Base-by-base conservation (phyloP, 2,888 invertebrate species). In the Yponomeuta evonymella region DNA sequence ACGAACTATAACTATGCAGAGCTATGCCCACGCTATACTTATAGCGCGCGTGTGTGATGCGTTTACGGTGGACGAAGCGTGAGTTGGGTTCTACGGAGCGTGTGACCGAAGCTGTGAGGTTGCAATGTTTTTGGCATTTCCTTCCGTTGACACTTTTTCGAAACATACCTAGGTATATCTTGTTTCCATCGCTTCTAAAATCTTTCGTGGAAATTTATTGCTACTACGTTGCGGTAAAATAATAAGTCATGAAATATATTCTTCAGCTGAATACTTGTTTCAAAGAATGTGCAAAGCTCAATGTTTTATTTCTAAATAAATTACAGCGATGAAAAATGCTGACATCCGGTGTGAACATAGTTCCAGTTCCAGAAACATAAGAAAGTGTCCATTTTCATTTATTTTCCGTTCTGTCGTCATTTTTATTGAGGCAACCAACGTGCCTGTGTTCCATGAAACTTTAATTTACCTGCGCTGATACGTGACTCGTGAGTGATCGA, bases 361-460 rank as follows among this genome's bases (percentile, higher is more conserved):
- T 86, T 86, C 83, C 80, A 86, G 87, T 86, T 86, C 83, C 80
- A 86, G 87, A 90, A 90, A 90, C 90, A 88, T 88, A 88, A 85
- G 87, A 91, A 90, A 91, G 91, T 90, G 87, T 83, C 79, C 79
- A 84, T 85, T 89, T 90, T 90, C 89, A 89, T 90, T 90, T 91
- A 91, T 91, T 91, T 92, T 92, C 88, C 87, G 86, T 89, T 92
- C 88, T 87, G 86, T 89, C 88, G 88, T 90, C 87, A 83, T 86
- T 85, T 87, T 89, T 87, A 83, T 80, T 83, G 79, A 84, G 83
- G 80, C 84, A 86, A 23, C n/a, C n/a, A 23, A 82, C 86, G 88
- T 86, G 84, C 84, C 66, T 81, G 81, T 79, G 79, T 85, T 87
- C 84, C 77, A 82, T 86, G 83, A 83, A 85, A 85, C 84, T 81